Base-by-base conservation (phyloP, 2,888 invertebrate species). In the Limnephilus rhombicus region DNA sequence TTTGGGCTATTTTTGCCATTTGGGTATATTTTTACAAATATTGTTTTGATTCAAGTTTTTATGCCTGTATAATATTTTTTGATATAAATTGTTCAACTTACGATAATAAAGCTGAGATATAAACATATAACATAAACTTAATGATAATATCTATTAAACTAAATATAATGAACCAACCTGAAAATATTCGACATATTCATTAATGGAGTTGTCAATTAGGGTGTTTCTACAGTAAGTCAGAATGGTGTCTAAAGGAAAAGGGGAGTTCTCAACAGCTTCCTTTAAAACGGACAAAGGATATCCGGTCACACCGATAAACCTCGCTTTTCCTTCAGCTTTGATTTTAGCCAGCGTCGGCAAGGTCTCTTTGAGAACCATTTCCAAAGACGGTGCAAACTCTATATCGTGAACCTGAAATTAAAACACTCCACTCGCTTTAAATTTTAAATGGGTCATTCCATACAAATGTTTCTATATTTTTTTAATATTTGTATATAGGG, bases 321-420 rank as follows among this genome's bases (percentile, higher is more conserved):
- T 97, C 0, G 98, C 98, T 94, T 97, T 98, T 7, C 98, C 98
- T 85, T 97, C 97, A 49, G 97, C 96, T 3, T 98, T 97, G 13
- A 98, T 96, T 94, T 97, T 97, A 94, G 98, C 97, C 18, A 99
- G 95, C 1, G 98, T 97, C 4, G 99, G 99, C 81, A 99, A 95
- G 0, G 99, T 99, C 95, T 99, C 99, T 90, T 98, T 97, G 0
- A 99, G 94, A 5, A 99, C 96, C 15, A 98, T 95, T 83, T 98
- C 97, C 34, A 97, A 95, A 93, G 97, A 97, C 11, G 98, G 97
- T 0, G 98, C 98, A 95, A 99, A 99, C 94, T 99, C 99, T 91
- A 98, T 96, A 94, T 99, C 99, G 94, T 99, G 99, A n/a, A 99
- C 97, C 98, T 99, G 94, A 87, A 92, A 90, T 68, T 68, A n/a